Conservation (phyloP, 2,797 vertebrate genomes). For the Eurystomus glaucurus region DNA sequence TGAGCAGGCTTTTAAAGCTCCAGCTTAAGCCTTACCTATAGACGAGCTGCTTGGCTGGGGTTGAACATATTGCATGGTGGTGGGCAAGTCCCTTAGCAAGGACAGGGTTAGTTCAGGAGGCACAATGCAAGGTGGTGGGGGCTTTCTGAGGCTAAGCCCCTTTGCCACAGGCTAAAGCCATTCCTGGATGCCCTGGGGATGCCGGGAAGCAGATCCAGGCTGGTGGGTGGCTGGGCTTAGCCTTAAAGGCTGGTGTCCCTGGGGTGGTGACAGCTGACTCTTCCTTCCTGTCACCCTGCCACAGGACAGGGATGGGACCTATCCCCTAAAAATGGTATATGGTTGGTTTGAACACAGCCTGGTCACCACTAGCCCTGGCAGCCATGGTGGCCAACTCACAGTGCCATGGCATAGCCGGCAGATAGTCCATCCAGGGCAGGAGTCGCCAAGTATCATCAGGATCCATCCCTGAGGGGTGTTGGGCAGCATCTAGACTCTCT, state of each 20-base stretch:
- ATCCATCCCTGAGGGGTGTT: fast-evolving
- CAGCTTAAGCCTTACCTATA: not conserved
- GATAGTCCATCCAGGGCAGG: not conserved
- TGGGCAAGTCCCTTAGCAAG: fast-evolving
- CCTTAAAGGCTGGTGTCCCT: not conserved
- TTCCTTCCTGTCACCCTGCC: not conserved
- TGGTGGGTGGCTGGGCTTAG: not conserved
- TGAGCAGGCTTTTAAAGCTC: not conserved
- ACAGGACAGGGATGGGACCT: not conserved
- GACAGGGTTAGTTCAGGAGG: not conserved
- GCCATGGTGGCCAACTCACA: fast-evolving
- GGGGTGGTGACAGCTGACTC: not conserved
- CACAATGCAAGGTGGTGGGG: not conserved
- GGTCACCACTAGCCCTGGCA: not conserved
- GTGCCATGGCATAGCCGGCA: not conserved
- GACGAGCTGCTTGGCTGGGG: fast-evolving
- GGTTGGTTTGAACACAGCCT: not conserved
- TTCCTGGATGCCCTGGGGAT: not conserved
- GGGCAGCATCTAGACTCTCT: not conserved
- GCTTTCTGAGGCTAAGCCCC: not conserved
- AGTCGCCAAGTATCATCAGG: not conserved
- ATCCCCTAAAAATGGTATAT: fast-evolving
- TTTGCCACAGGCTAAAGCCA: not conserved
- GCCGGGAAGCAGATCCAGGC: not conserved
- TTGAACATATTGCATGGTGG: fast-evolving